phyloP scores from a whole-genome alignment of 2,113 vertebrate genomes.

The Haemorhous mexicanus region DNA sequence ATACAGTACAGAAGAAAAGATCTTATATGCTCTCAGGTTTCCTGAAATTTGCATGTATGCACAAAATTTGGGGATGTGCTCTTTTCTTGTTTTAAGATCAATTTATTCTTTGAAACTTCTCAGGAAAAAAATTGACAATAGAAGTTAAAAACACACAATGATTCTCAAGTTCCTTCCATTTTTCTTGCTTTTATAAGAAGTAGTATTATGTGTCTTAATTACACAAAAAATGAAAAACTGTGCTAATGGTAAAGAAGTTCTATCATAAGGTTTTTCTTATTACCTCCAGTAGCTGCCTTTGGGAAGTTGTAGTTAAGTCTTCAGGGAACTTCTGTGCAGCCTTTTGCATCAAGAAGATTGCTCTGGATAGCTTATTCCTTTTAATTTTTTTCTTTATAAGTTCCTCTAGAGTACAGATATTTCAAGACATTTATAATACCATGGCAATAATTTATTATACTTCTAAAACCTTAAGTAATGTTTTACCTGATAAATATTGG shows the following conservation, averaged over 20 bases:
- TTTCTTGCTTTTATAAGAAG: neutral
- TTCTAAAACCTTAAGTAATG: neutral
- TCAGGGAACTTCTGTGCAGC: slow-evolving; percentile 72
- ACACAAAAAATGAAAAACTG: neutral
- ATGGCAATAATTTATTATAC: neutral
- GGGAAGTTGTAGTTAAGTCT: slow-evolving; percentile 31
- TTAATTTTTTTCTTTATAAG: slow-evolving; percentile 80
- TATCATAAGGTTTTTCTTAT: neutral
- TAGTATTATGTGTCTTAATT: neutral
- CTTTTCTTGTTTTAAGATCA: neutral
- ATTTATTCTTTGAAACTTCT: neutral
- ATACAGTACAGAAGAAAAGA: neutral
- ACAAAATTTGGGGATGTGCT: neutral
- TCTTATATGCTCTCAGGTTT: neutral
- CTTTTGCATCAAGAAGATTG: slow-evolving; percentile 87
- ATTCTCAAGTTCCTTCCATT: neutral
- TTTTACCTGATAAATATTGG: slow-evolving; percentile 67
- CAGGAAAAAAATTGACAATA: neutral
- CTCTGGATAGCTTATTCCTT: slow-evolving; percentile 87
- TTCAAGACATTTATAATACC: slow-evolving; percentile 7
- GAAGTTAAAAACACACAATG: neutral
- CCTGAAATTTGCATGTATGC: neutral
- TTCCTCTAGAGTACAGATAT: slow-evolving; percentile 72
- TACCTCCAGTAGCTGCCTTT: slow-evolving; percentile 82
- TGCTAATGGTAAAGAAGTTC: neutral